Percentiles rank a stretch among this genome's conserved stretches.
Evolutionary conservation across 2,797 vertebrate species (phyloP).

Genomic region (Prionace glauca): DNA sequence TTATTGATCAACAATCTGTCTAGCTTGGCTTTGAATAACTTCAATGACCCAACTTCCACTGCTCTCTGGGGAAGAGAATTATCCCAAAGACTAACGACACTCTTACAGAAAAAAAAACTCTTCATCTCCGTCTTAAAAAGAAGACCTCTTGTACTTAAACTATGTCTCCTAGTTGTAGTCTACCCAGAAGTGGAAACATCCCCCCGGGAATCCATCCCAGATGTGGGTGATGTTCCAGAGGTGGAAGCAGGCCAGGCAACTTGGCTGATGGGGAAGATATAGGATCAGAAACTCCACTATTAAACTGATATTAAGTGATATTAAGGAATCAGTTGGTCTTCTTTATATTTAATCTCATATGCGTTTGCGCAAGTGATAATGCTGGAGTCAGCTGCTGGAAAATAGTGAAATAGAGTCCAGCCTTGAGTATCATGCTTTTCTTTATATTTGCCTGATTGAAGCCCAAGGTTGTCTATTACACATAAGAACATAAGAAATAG

Average conservation of each 20-base stretch:
- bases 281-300: not conserved
- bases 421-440: not conserved
- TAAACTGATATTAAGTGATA: not conserved
- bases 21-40: too few species aligned
- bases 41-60: too few species aligned
- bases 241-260: not conserved
- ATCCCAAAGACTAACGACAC: too few species aligned
- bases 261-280: not conserved
- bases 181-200: too few species aligned
- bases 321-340: not conserved
- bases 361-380: not conserved
- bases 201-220: too few species aligned
- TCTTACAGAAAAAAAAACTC: too few species aligned
- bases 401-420: not conserved
- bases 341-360: not conserved
- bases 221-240: not conserved
- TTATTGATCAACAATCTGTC: too few species aligned
- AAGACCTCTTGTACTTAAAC: too few species aligned
- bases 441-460: not conserved
- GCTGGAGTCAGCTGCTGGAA: not conserved
- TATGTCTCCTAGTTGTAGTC: too few species aligned
- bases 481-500: too few species aligned
- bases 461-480: not conserved
- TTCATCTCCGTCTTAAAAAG: too few species aligned
- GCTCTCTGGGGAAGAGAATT: too few species aligned